Evolutionary conservation across 2,113 vertebrate species (phyloP), one percentile per base, ranked within the genome.

Genomic region (Elaphurus davidianus): DNA sequence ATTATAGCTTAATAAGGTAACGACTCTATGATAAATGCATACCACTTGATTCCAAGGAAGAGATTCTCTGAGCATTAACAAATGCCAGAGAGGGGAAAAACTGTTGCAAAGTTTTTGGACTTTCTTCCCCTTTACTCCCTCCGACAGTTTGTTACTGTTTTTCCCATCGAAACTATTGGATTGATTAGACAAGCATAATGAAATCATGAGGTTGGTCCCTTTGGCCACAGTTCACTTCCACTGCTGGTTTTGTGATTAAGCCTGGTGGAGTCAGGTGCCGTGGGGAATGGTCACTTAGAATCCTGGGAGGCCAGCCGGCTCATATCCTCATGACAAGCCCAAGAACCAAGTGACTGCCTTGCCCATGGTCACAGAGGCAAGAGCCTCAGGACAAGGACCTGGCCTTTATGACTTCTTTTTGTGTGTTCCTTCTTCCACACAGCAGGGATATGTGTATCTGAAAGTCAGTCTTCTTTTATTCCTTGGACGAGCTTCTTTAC

Each of bases 1-100:
- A 97, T 94, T 98, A 97, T 96, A 93, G 94, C 93, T 97, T 98
- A 98, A 98, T 98, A 98, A 98, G 98, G 96, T 99, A 98, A 98
- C 60, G 57, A 97, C 79, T 97, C 87, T 91, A 92, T 95, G 83
- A 98, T 97, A 98, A 98, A 98, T 98, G 98, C 96, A 97, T 86
- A 95, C 50, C 30, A 59, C 78, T 97, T 98, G 96, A 97, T 97
- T 97, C 93, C 43, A 93, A 81, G 79, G 88, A 87, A 95, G 93
- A 98, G 96, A 92, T 94, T 92, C 52, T 96, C 57, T 81, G 25
- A 94, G n/a, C 67, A 93, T 84, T 87, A 98, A 83, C 54, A 94
- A 90, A 96, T 88, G 54, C 87, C 90, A 50, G 23, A 67, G n/a
- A 90, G 93, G 36, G 15, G 28, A 76, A 76, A 98, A 94, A 95